Evolutionary conservation across 2,888 invertebrate genomes (phyloP).

Genomic region (Heterodera filipjevi): DNA sequence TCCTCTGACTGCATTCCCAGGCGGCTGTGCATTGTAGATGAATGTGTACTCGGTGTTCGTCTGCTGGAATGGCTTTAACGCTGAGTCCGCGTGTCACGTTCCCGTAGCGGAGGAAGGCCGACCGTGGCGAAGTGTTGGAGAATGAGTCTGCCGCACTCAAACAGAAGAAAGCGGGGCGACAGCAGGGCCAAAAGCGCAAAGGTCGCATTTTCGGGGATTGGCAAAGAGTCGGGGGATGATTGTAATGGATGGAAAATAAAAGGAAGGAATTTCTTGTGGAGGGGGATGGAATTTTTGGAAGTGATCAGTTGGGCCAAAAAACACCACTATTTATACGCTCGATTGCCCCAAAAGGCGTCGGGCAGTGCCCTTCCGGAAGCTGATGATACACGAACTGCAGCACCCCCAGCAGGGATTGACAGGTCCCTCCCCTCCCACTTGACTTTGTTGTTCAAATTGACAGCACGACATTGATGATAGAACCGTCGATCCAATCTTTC

Average conservation of each 20-base stretch:
- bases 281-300: neutral
- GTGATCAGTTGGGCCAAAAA: neutral
- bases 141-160: neutral
- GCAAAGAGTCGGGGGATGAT: neutral
- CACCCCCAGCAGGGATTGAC: neutral
- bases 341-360: neutral
- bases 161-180: neutral
- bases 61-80: constrained; percentile 32
- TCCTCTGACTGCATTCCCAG: constrained; percentile 24
- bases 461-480: neutral
- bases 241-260: too few relatives aligned
- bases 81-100: neutral
- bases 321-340: neutral
- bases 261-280: neutral
- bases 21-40: constrained; percentile 37
- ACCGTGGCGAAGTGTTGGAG: neutral
- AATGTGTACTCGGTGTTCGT: constrained; percentile 34
- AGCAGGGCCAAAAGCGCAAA: constrained; percentile 10
- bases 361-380: neutral
- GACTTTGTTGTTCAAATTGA: neutral
- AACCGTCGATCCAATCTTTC: neutral
- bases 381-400: neutral
- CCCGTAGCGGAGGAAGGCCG: neutral
- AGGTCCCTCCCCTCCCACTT: neutral
- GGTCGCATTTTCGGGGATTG: neutral